A percentile compares a stretch with the other conserved stretches of the same genome.
These are phyloP conservation scores for Mesorhabditis belari DNA, from an alignment of 2,888 invertebrate species.

Conservation along the genomic window DNA sequence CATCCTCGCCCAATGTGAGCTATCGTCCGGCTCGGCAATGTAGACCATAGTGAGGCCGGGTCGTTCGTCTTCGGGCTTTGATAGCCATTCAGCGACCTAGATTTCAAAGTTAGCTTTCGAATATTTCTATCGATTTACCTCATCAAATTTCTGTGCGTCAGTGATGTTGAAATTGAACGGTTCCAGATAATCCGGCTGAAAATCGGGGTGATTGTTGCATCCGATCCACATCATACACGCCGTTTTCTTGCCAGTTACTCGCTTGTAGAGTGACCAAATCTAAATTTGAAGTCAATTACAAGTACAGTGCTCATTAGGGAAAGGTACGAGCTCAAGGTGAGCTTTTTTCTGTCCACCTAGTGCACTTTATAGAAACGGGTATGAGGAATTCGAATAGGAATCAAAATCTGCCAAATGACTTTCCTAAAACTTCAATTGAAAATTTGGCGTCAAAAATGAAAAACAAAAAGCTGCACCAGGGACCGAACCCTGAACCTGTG, in stretches of 20 bases:
- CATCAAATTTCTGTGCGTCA: not conserved
- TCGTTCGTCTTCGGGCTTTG: conserved; percentile 19
- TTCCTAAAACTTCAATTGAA: too few relatives aligned
- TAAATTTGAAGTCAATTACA: not conserved
- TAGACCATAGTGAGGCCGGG: conserved; percentile 46
- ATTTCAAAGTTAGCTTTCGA: too few relatives aligned
- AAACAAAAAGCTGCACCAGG: too few relatives aligned
- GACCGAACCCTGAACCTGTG: too few relatives aligned
- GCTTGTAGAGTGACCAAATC: not conserved
- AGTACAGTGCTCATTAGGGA: too few relatives aligned
- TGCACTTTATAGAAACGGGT: too few relatives aligned
- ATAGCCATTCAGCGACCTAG: conserved; percentile 28
- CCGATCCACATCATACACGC: not conserved
- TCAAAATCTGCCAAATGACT: too few relatives aligned
- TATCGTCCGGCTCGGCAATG: conserved; percentile 44
- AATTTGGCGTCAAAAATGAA: too few relatives aligned
- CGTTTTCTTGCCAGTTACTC: not conserved
- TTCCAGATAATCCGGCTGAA: not conserved
- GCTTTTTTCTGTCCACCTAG: too few relatives aligned
- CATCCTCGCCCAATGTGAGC: conserved; percentile 35
- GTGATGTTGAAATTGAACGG: not conserved
- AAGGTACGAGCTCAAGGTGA: too few relatives aligned
- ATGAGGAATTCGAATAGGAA: too few relatives aligned
- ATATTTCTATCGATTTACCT: too few relatives aligned
- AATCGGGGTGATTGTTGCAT: not conserved